A percentile compares a stretch with the other conserved stretches of the same genome.
phyloP scores from a whole-genome alignment of 2,888 invertebrate genomes.

The Melanostoma scalare region DNA sequence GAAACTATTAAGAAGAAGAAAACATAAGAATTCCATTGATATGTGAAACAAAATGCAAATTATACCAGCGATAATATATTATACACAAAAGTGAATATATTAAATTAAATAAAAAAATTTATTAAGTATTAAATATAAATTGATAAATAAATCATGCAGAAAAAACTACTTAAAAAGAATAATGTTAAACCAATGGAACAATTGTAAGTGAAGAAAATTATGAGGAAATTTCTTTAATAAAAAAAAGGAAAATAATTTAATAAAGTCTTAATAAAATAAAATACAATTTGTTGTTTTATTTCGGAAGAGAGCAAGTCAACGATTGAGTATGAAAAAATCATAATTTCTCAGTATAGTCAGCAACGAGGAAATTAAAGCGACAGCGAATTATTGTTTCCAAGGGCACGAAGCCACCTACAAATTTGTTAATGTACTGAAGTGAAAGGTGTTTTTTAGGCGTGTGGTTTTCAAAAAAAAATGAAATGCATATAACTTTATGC shows the following conservation, averaged over 20 bases:
- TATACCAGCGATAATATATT: conserved; percentile 72
- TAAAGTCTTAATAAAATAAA: conserved; percentile 62
- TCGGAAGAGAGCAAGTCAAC: neutral
- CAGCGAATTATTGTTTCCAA: too few relatives aligned
- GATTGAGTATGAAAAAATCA: too few relatives aligned
- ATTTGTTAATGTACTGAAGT: too few relatives aligned
- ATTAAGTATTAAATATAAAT: conserved; percentile 45
- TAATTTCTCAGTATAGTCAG: too few relatives aligned
- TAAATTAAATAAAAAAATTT: conserved; percentile 37
- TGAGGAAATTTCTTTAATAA: conserved; percentile 60
- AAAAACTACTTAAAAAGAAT: conserved; percentile 36
- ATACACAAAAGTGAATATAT: conserved; percentile 63
- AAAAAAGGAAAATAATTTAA: conserved; percentile 62
- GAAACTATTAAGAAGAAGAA: conserved; percentile 19
- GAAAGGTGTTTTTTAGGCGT: too few relatives aligned
- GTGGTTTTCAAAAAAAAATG: too few relatives aligned
- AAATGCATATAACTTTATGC: too few relatives aligned
- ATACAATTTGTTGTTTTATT: conserved; percentile 15
- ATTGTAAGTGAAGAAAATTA: conserved; percentile 63
- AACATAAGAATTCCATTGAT: conserved; percentile 53
- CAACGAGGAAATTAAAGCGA: too few relatives aligned
- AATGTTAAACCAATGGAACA: conserved; percentile 63
- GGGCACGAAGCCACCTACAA: too few relatives aligned
- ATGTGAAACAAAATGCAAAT: conserved; percentile 71
- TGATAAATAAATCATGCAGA: conserved; percentile 6